A percentile compares a stretch with the other conserved stretches of the same genome.
These are phyloP conservation scores for Nicator chloris DNA, from an alignment of 2,113 vertebrate species.

Conservation along the genomic window DNA sequence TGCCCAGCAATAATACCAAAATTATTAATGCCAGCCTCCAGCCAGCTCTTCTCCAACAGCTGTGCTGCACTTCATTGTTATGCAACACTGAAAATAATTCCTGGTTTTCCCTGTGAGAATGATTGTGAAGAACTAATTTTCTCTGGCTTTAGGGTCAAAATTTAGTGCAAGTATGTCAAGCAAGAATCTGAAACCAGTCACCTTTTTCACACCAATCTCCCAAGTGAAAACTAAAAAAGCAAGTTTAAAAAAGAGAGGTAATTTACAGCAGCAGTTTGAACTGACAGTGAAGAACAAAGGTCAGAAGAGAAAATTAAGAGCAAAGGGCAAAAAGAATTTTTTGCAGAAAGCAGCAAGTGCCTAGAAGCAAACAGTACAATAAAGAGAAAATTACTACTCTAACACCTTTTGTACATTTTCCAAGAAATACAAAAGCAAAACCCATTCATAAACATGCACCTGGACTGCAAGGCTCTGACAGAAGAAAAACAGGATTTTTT, in stretches of 20 bases:
- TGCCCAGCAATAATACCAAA: neutral
- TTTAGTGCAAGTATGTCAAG: constrained; percentile 26
- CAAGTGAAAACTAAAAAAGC: constrained; percentile 15
- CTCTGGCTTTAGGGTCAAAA: constrained; percentile 51
- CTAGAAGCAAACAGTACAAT: neutral
- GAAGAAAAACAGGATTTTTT: neutral
- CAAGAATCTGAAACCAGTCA: constrained; percentile 27
- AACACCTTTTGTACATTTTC: neutral
- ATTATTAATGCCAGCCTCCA: constrained; percentile 32
- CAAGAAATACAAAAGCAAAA: constrained; percentile 20
- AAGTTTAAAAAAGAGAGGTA: neutral
- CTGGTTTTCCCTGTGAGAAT: constrained; percentile 43
- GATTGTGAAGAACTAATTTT: constrained; percentile 62
- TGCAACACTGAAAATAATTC: constrained; percentile 44
- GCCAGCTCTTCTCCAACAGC: constrained; percentile 58
- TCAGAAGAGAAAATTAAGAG: neutral
- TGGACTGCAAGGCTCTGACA: neutral
- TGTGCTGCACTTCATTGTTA: constrained; percentile 62
- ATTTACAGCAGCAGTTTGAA: neutral
- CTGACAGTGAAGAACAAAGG: neutral
- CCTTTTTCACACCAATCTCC: constrained; percentile 28
- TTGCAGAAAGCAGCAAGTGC: neutral
- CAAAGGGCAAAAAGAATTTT: neutral
- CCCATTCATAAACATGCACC: neutral
- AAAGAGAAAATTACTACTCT: neutral